Conservation (phyloP, 2,113 vertebrate species). For the Phrynosoma blainvillii region DNA sequence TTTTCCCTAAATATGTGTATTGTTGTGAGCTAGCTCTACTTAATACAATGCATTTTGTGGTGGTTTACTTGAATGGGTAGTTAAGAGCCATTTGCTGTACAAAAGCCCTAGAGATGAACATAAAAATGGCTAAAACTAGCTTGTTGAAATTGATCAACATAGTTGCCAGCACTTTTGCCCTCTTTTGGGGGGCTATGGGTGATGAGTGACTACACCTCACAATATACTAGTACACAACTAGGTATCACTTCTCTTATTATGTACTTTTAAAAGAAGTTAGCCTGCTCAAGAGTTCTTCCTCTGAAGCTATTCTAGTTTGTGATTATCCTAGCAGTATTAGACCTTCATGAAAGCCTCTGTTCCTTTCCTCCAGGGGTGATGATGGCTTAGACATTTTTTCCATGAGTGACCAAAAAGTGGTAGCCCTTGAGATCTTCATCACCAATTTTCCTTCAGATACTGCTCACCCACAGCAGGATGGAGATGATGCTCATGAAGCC, state of each 20-base stretch:
- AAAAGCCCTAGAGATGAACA: not conserved
- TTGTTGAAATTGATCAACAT: not conserved
- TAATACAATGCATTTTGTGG: not conserved
- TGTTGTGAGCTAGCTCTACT: not conserved
- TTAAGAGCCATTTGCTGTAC: not conserved
- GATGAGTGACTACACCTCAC: too few relatives aligned
- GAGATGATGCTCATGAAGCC: slow-evolving; percentile 92
- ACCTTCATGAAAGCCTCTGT: not conserved
- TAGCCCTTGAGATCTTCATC: slow-evolving; percentile 86
- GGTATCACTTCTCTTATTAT: too few relatives aligned
- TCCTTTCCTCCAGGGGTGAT: slow-evolving; percentile 71
- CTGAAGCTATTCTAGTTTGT: not conserved
- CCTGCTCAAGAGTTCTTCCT: not conserved
- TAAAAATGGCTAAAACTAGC: not conserved
- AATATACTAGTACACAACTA: too few relatives aligned
- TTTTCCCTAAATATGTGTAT: not conserved
- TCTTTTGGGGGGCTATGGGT: not conserved
- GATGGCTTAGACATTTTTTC: slow-evolving; percentile 81
- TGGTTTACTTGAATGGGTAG: not conserved
- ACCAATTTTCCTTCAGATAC: slow-evolving; percentile 88
- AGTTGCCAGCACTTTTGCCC: not conserved
- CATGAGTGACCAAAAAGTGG: slow-evolving; percentile 86
- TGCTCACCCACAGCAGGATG: slow-evolving; percentile 77
- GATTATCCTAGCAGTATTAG: too few relatives aligned
- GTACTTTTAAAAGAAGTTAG: not conserved